Evolutionary conservation across 2,797 vertebrate genomes (phyloP).

Genomic region (Phataginus tetradactyla): DNA sequence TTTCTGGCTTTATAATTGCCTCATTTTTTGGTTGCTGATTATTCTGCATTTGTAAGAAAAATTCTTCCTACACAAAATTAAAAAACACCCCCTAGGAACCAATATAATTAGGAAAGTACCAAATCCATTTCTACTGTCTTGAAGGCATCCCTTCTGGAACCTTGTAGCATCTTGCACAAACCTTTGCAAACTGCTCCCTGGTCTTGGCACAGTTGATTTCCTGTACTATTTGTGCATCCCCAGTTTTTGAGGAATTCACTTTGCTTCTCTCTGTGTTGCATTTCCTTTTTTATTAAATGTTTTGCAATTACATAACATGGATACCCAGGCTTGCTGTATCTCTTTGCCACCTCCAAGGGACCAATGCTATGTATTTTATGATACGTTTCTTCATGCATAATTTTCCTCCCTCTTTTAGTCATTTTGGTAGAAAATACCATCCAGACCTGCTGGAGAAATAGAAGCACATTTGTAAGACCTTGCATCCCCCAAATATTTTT

Average conservation of each 20-base stretch:
- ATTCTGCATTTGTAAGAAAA: not conserved
- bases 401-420: not conserved
- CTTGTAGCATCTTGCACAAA: not conserved
- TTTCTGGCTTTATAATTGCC: not conserved
- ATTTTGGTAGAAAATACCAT: not conserved
- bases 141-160: not conserved
- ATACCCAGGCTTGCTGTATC: not conserved
- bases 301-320: not conserved
- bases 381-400: not conserved
- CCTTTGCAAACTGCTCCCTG: not conserved
- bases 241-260: not conserved
- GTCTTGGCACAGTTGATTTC: not conserved
- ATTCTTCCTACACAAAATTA: not conserved
- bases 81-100: not conserved
- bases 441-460: not conserved
- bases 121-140: not conserved
- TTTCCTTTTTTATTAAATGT: not conserved
- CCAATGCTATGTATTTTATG: not conserved
- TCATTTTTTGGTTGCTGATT: not conserved
- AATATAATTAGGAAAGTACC: not conserved
- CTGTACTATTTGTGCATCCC: not conserved
- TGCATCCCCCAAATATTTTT: not conserved
- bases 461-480: not conserved
- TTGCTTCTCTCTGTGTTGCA: not conserved
- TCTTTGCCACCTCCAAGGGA: not conserved